Evolutionary conservation across 2,797 vertebrate species (phyloP), one percentile per base, ranked within the genome.

Genomic region (Gastrophryne carolinensis): DNA sequence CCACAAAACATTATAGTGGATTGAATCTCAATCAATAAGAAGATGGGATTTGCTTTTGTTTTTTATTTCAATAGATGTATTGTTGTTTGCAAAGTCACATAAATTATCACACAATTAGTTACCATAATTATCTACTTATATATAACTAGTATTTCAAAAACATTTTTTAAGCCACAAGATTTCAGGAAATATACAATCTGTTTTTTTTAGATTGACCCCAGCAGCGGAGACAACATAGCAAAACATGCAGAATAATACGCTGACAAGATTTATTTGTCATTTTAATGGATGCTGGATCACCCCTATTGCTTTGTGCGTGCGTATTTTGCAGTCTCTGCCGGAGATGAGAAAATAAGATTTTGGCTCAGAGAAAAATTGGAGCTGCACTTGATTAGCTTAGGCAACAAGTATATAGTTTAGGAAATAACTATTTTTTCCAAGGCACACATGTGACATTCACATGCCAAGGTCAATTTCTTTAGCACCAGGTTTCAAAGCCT

Each of bases 211-310:
- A 21, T 12, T 64, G 66, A 70, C 74, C 74, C 65, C 32, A 57
- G 68, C 41, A 65, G 17, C 30, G 53, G 2, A 66, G 41, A 60
- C 39, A 66, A 24, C 30, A 52, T 19, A 64, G 50, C 52, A 72
- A 78, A 78, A 15, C 61, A 50, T 35, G 53, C 61, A 60, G 52
- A 66, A 65, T 58, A 72, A 72, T 57, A 72, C 57, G 35, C 60
- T 78, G 61, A 60, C 52, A 60, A 58, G 61, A 72, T 65, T 49
- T 78, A 78, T 71, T 71, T 77, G 37, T 77, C 67, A 71, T 65
- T 58, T 72, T 78, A 66, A 72, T 72, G 47, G 75, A 78, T 50
- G 61, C 12, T 21, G 10, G 58, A 65, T 52, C 65, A 78, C 41
- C 53, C 68, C 60, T 72, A 66, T 65, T 66, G 61, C 68, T 78